Evolutionary conservation across 1,140 invertebrate genomes (phyloP).

Genomic region (Heliconius congener): DNA sequence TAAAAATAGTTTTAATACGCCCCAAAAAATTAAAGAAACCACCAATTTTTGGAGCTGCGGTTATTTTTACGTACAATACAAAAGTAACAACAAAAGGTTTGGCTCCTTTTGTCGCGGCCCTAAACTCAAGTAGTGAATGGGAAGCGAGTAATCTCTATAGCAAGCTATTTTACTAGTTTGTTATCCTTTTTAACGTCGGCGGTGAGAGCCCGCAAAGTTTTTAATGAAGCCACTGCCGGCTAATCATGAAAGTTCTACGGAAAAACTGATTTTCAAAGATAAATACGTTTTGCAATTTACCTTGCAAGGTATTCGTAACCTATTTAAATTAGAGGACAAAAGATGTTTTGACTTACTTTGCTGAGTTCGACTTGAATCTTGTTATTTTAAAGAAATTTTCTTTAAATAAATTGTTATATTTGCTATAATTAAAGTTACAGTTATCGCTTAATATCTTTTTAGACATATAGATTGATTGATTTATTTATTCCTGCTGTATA

Average conservation of each 20-base stretch:
- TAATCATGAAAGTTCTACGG: slow-evolving; percentile 31
- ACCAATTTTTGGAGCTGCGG: not conserved
- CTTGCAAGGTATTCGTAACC: not conserved
- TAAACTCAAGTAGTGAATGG: slow-evolving; percentile 23
- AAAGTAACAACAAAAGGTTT: not conserved
- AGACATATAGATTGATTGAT: too few relatives aligned
- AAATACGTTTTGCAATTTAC: slow-evolving; percentile 30
- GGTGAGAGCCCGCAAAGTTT: slow-evolving; percentile 34
- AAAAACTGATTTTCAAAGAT: slow-evolving; percentile 32
- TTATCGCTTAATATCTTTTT: too few relatives aligned
- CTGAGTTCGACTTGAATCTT: not conserved
- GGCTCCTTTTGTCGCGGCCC: slow-evolving; percentile 12
- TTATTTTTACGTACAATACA: slow-evolving; percentile 5
- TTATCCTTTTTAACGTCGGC: slow-evolving; percentile 38
- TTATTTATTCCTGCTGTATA: too few relatives aligned
- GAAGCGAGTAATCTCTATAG: slow-evolving; percentile 33
- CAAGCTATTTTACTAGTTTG: slow-evolving; percentile 36
- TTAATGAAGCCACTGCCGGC: slow-evolving; percentile 40
- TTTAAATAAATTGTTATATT: not conserved
- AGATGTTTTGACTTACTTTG: not conserved
- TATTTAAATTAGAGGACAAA: slow-evolving; percentile 15
- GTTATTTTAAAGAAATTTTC: not conserved
- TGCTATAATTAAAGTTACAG: too few relatives aligned
- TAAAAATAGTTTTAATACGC: slow-evolving; percentile 11
- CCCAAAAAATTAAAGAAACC: slow-evolving; percentile 10